Base-by-base conservation (phyloP, 2,888 invertebrate species). In the Graphium colonna region DNA sequence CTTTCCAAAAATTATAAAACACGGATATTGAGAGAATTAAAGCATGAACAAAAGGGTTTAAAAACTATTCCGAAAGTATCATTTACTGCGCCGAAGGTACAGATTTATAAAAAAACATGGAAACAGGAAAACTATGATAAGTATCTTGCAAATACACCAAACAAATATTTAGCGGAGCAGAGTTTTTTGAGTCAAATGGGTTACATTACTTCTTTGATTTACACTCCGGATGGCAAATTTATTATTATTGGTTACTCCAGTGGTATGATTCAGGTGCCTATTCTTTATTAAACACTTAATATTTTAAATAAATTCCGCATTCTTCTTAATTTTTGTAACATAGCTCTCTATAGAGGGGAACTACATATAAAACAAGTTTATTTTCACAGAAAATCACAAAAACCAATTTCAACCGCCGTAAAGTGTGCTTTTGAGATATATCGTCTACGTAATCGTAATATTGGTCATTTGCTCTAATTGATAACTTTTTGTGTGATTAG, bases 241-340 rank as follows among this genome's bases (percentile, higher is more conserved):
- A 58, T 92, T 49, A 77, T 89, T 13, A 75, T 82, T n/a, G 84
- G 88, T 4, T 90, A 89, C 66, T 89, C 91, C 12, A 75, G 83
- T 40, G 92, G 92, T n/a, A 65, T 82, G 46, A 84, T 92, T 62
- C 91, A 92, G 85, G 92, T 91, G 68, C 28, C 28, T 28, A 28
- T 7, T n/a, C n/a, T 15, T 21, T 21, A 21, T 3, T 5, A 3
- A 5, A 21, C 5, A 3, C 21, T 21, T 21, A 3, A 3, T 21
- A 21, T 21, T 21, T 3, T 21, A n/a, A 21, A 21, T 21, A 21
- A 21, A 21, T 3, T 21, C 21, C 5, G 5, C 5, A 21, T 21
- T 21, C 3, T 21, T 21, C 21, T 21, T 21, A 2, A 21, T 21
- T 31, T 41, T 16, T 21, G 15, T 26, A 31, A 28, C n/a, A n/a